Conservation (phyloP, 2,113 vertebrate genomes). For the Saguinus midas region DNA sequence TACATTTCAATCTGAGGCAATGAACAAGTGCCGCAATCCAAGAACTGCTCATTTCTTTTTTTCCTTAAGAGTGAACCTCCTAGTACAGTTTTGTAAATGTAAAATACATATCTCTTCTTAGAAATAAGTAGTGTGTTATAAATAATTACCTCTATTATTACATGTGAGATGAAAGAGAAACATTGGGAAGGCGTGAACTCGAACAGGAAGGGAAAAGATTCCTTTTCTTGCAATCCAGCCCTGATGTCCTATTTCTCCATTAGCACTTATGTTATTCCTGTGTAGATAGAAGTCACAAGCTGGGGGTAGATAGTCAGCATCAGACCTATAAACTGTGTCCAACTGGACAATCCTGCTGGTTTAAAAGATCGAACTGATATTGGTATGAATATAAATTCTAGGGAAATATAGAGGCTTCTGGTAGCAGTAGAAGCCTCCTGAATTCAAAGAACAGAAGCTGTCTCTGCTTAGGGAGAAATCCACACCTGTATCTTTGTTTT, state of each 20-base stretch:
- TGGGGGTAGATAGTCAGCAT: too few species aligned
- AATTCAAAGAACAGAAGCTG: neutral
- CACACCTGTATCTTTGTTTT: neutral
- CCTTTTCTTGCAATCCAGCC: neutral
- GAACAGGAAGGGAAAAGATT: neutral
- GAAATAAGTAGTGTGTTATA: neutral
- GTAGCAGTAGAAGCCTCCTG: neutral
- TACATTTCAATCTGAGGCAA: neutral
- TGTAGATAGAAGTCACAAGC: neutral
- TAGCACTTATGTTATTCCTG: neutral
- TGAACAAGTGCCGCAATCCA: neutral
- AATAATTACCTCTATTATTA: neutral
- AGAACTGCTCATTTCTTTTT: neutral
- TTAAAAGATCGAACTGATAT: neutral
- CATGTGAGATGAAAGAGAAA: neutral
- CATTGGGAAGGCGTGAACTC: neutral
- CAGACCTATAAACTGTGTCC: neutral
- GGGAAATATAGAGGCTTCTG: neutral
- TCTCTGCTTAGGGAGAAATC: neutral
- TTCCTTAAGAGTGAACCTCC: neutral
- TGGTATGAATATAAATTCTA: neutral
- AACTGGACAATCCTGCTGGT: neutral
- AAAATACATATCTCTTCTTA: neutral
- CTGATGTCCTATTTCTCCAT: neutral
- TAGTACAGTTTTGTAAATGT: neutral